These are phyloP conservation scores for Phalacrocorax carbo DNA, from an alignment of 2,113 vertebrate species.

Conservation along the genomic window DNA sequence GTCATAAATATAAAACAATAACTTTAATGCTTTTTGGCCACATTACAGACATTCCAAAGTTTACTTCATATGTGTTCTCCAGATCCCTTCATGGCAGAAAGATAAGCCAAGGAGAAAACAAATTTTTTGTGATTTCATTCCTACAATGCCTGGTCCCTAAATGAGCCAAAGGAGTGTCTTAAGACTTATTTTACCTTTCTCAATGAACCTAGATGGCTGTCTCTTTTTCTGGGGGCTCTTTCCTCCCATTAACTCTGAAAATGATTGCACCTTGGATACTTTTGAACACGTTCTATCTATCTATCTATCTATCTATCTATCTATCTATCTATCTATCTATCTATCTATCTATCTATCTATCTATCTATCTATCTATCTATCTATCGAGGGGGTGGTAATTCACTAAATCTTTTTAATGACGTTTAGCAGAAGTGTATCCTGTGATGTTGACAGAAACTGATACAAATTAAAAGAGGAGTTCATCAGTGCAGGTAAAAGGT, in stretches of 20 bases:
- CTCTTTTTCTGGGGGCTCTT: not conserved
- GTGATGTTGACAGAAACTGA: not conserved
- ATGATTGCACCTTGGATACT: not conserved
- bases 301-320: rapidly evolving
- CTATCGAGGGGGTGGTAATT: not conserved
- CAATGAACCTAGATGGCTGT: not conserved
- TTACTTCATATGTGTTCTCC: not conserved
- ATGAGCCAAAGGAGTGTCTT: not conserved
- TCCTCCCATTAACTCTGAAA: not conserved
- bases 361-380: too few relatives aligned
- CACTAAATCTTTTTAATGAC: not conserved
- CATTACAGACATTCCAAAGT: not conserved
- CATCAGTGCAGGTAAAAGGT: not conserved
- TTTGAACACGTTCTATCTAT: not conserved
- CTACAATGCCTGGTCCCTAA: not conserved
- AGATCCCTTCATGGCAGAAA: not conserved
- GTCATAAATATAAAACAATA: not conserved
- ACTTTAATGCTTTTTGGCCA: not conserved
- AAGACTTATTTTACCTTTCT: not conserved
- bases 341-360: not conserved
- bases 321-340: too few relatives aligned
- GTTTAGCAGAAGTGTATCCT: not conserved
- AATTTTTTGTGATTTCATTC: not conserved
- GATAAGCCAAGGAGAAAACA: not conserved
- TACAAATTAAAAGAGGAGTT: not conserved